A percentile compares a stretch with the other conserved stretches of the same genome.
phyloP scores from a whole-genome alignment of 1,140 invertebrate genomes.

The Drosophila fuyamai region DNA sequence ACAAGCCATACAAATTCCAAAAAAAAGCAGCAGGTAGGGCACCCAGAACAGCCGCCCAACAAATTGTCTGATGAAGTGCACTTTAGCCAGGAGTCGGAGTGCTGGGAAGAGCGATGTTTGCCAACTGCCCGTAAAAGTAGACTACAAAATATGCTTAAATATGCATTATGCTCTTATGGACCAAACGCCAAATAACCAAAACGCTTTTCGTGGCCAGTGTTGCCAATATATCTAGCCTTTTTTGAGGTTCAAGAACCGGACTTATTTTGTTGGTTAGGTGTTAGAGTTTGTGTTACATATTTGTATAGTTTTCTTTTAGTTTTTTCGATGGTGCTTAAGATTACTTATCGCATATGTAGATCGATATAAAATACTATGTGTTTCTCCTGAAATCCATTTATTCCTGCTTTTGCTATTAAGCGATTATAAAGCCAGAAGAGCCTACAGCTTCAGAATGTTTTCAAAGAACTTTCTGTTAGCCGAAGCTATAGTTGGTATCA shows the following conservation, averaged over 20 bases:
- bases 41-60: constrained; percentile 28
- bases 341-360: too few species aligned
- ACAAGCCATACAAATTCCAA: constrained; percentile 8
- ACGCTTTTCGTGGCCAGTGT: constrained; percentile 11
- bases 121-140: constrained; percentile 67
- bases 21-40: constrained; percentile 5
- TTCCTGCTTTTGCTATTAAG: background rate
- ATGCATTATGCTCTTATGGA: constrained; percentile 79
- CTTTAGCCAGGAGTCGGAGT: constrained; percentile 43
- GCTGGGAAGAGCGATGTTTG: constrained; percentile 22
- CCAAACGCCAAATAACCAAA: constrained; percentile 24
- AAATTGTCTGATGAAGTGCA: constrained; percentile 78
- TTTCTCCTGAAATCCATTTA: too few species aligned
- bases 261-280: background rate
- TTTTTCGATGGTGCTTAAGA: too few species aligned
- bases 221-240: constrained; percentile 12
- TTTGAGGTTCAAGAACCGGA: background rate
- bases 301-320: too few species aligned
- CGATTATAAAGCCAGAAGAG: background rate
- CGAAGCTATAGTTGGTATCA: constrained; percentile 8
- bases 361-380: too few species aligned
- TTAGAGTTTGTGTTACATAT: too few species aligned
- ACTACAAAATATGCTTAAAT: constrained; percentile 82
- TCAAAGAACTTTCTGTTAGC: background rate
- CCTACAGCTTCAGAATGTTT: background rate